phyloP scores from a whole-genome alignment of 2,797 vertebrate species.

The Mus caroli region DNA sequence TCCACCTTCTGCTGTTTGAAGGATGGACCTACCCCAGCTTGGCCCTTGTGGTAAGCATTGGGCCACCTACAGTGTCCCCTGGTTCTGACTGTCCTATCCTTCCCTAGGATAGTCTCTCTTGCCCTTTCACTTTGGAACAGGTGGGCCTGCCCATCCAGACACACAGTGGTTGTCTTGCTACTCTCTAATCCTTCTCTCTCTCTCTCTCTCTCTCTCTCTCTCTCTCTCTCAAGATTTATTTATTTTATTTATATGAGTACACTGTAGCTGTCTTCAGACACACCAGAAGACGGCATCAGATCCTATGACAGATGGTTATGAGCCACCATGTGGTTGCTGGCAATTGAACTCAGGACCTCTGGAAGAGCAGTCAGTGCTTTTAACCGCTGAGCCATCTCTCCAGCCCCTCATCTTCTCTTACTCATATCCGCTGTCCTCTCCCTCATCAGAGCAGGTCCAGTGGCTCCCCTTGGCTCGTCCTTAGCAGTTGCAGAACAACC shows the following conservation, averaged over 20 bases:
- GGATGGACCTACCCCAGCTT: background rate
- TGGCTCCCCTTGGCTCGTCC: rapidly evolving
- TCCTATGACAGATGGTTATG: background rate
- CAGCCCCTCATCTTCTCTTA: too few species aligned
- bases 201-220: too few species aligned
- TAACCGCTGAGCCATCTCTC: background rate
- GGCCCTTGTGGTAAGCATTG: rapidly evolving
- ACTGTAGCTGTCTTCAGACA: background rate
- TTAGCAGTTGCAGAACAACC: background rate
- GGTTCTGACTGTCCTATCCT: too few species aligned
- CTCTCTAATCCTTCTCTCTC: too few species aligned
- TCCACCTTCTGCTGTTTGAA: background rate
- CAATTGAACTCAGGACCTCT: background rate
- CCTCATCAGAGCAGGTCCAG: rapidly evolving
- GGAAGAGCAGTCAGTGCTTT: background rate
- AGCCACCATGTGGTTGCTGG: background rate
- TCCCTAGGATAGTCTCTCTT: background rate
- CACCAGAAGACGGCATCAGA: background rate
- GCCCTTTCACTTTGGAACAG: background rate
- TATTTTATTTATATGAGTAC: background rate
- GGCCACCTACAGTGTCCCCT: background rate
- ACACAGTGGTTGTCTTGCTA: background rate
- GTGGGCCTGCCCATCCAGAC: background rate
- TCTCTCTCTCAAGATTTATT: too few species aligned
- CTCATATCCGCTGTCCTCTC: background rate